phyloP scores from a whole-genome alignment of 2,797 vertebrate genomes.

The Bradypodion ventrale region DNA sequence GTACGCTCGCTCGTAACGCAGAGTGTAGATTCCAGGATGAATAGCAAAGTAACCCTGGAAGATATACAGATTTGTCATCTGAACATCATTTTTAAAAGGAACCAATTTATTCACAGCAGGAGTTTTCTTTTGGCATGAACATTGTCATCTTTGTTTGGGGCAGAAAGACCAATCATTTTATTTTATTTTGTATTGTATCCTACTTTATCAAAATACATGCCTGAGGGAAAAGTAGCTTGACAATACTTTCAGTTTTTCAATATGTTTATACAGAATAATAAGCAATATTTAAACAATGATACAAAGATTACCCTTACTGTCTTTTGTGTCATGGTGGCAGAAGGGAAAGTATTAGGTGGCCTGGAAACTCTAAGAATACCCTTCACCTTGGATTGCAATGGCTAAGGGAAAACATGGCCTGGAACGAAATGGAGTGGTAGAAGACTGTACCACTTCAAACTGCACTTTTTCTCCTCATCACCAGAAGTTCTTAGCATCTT shows the following conservation, averaged over 20 bases:
- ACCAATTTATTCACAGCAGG: constrained; percentile 52
- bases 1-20: constrained; percentile 41
- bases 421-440: no score
- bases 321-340: neutral
- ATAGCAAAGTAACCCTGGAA: constrained; percentile 51
- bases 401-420: no score
- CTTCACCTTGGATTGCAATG: no score
- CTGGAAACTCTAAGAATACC: no score
- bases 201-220: neutral
- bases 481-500: no score
- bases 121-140: constrained; percentile 52
- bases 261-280: neutral
- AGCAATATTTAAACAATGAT: neutral
- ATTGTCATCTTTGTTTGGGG: constrained; percentile 48
- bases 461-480: no score
- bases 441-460: no score
- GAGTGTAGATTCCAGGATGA: constrained; percentile 37
- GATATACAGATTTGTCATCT: constrained; percentile 60
- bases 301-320: neutral
- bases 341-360: no score
- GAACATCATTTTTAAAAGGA: constrained; percentile 58
- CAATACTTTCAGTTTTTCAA: neutral
- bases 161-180: rapidly evolving
- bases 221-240: neutral
- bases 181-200: neutral